Evolutionary conservation across 2,888 invertebrate species (phyloP).

Genomic region (Drosophila merina): DNA sequence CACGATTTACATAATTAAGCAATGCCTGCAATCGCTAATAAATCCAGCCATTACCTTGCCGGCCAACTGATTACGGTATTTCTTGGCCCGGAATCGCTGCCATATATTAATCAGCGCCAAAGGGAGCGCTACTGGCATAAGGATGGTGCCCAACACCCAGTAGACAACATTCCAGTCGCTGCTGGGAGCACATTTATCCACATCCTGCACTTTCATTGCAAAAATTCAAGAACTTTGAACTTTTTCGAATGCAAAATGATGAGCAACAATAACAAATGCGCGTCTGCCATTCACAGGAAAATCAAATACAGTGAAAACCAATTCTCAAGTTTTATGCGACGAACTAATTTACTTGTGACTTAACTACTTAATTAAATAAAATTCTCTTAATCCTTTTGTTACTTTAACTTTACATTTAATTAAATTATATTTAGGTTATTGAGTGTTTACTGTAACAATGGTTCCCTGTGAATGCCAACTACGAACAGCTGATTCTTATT

Average conservation of each 20-base stretch:
- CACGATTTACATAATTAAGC: slow-evolving; percentile 12
- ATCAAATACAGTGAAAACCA: background rate
- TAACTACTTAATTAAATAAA: too few relatives aligned
- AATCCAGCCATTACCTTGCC: slow-evolving; percentile 75
- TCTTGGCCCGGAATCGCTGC: slow-evolving; percentile 81
- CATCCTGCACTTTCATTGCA: slow-evolving; percentile 59
- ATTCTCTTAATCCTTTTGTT: too few relatives aligned
- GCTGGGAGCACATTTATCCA: slow-evolving; percentile 61
- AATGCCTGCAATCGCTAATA: background rate
- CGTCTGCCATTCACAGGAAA: slow-evolving; percentile 20
- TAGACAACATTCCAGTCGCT: slow-evolving; percentile 79
- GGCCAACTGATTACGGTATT: slow-evolving; percentile 79
- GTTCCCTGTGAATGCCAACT: slow-evolving; percentile 12
- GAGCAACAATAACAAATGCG: slow-evolving; percentile 27
- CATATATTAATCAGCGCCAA: slow-evolving; percentile 84
- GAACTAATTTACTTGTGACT: too few relatives aligned
- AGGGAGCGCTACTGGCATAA: slow-evolving; percentile 84
- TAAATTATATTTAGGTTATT: too few relatives aligned
- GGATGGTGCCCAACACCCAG: slow-evolving; percentile 82
- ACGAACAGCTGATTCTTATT: slow-evolving; percentile 53
- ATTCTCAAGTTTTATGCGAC: background rate
- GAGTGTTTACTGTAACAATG: background rate
- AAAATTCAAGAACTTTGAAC: slow-evolving; percentile 65
- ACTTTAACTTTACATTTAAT: too few relatives aligned
- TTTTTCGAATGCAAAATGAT: slow-evolving; percentile 10